These are phyloP conservation scores for Streptopelia turtur DNA, from an alignment of 2,797 vertebrate genomes.

Conservation along the genomic window DNA sequence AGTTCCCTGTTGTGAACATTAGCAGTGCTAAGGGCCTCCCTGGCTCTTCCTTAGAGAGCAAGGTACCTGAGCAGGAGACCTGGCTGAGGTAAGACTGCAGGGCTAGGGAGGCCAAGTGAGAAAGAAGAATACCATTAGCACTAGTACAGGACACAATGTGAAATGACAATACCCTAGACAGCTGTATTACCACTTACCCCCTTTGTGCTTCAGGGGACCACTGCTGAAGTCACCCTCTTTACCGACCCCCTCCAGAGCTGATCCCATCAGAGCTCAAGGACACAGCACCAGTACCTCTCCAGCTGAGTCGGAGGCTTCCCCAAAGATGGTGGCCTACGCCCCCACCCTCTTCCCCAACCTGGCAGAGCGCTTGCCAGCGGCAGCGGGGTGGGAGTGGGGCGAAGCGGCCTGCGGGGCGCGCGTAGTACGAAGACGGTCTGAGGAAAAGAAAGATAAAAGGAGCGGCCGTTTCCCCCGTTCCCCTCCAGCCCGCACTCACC, in stretches of 20 bases:
- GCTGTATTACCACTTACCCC: background rate
- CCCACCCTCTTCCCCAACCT: background rate
- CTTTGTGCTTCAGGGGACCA: background rate
- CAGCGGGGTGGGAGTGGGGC: background rate
- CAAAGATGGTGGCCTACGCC: background rate
- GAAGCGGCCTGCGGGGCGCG: background rate
- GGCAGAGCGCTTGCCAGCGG: background rate
- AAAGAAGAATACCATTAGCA: background rate
- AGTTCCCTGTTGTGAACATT: background rate
- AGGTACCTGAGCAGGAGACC: too few species aligned
- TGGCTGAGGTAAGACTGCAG: background rate
- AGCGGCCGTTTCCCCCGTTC: background rate
- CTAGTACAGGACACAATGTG: fast-evolving
- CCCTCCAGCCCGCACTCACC: conserved; percentile 38
- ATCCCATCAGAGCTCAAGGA: background rate
- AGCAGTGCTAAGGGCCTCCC: background rate
- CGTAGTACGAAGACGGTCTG: background rate
- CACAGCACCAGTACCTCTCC: background rate
- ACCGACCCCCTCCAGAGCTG: background rate
- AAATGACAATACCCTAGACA: background rate
- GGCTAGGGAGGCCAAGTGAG: background rate
- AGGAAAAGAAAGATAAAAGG: background rate
- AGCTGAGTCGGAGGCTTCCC: background rate
- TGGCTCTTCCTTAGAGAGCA: background rate
- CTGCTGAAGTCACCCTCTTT: background rate